Base-by-base conservation (phyloP, 2,888 invertebrate species). In the Monoplex corrugatus region DNA sequence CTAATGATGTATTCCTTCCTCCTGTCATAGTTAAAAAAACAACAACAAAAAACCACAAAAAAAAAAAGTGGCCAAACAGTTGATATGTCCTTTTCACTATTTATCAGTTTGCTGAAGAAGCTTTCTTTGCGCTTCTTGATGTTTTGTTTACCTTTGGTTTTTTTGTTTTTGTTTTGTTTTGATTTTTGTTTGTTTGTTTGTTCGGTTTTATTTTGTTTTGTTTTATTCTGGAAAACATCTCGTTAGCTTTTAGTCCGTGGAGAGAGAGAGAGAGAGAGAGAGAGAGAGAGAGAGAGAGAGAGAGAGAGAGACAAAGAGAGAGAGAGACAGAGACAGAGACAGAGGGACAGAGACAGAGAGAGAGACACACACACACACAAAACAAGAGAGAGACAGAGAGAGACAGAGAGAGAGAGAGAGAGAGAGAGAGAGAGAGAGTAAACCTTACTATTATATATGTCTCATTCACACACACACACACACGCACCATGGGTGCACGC, bases 391-490 rank as follows among this genome's bases (percentile, higher is more conserved):
- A 16, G 16, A 28, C 23, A 63, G 13, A 50, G 10, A 23, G 3
- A 63, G 63, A 63, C 28, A 83, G 44, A 43, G 44, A 44, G 16
- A 23, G 83, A 28, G 44, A 10, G 19, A 40, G 40, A 32, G 40
- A 40, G 38, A 38, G 80, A 80, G 80, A 80, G 40, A 43, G 40
- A 43, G 80, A 80, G 38, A 68, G 63, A 68, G 28, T 6, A n/a
- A 28, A n/a, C n/a, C n/a, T n/a, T n/a, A n/a, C n/a, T n/a, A n/a
- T n/a, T n/a, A n/a, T n/a, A n/a, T n/a, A n/a, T n/a, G n/a, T n/a
- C 87, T 23, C 87, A 43, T 75, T 23, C 87, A 43, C 87, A 35
- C 75, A 43, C 72, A 75, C 87, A 57, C 75, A 75, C 78, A 35
- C 44, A 82, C 44, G n/a, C 80, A 82, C 80, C 8, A 8, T 19